Evolutionary conservation across 2,888 invertebrate genomes (phyloP).

Genomic region (Patella ulyssiponensis): DNA sequence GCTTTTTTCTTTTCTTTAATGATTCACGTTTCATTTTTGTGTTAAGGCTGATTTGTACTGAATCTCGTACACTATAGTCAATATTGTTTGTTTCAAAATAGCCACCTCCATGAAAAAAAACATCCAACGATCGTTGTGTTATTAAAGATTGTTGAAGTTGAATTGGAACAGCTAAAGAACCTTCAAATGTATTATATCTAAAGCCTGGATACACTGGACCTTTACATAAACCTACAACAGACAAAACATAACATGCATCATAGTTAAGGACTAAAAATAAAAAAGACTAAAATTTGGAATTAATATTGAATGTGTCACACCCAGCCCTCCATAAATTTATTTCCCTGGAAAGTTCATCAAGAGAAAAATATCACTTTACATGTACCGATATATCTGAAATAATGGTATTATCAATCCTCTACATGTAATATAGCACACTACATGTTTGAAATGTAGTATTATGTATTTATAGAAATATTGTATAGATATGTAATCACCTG

Average conservation of each 20-base stretch:
- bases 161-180: slow-evolving; percentile 45
- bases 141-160: slow-evolving; percentile 12
- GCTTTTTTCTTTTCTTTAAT: too few species aligned
- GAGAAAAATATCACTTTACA: neutral
- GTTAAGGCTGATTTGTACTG: neutral
- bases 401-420: too few species aligned
- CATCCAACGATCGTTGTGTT: slow-evolving; percentile 19
- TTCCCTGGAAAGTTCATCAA: neutral
- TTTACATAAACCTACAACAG: slow-evolving; percentile 50
- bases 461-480: neutral
- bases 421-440: too few species aligned
- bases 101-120: slow-evolving; percentile 58
- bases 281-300: too few species aligned
- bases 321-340: neutral
- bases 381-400: too few species aligned
- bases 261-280: neutral
- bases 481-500: slow-evolving; percentile 49
- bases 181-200: slow-evolving; percentile 53
- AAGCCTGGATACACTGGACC: slow-evolving; percentile 64
- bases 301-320: neutral
- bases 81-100: slow-evolving; percentile 35
- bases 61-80: neutral
- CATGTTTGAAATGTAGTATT: neutral
- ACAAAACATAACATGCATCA: slow-evolving; percentile 13
- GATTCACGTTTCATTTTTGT: too few species aligned